Evolutionary conservation across 2,888 invertebrate genomes (phyloP).

Genomic region (Galerucella pusilla): DNA sequence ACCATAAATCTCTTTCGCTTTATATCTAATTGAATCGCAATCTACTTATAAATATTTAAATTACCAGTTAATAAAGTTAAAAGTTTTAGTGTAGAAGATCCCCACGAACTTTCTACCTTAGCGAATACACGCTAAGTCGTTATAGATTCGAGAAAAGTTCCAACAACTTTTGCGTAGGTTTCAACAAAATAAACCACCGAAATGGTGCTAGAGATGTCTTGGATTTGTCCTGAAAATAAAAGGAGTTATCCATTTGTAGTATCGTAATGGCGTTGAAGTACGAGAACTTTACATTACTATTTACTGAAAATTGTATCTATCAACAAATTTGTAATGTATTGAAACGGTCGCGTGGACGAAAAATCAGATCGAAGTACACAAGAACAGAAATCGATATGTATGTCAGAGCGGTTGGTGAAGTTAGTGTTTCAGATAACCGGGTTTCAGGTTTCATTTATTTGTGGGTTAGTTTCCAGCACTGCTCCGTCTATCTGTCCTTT

Average conservation of each 20-base stretch:
- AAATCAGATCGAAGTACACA: neutral
- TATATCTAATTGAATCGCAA: neutral
- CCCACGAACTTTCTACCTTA: slow-evolving; percentile 33
- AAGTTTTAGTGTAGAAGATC: slow-evolving; percentile 15
- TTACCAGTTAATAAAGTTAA: slow-evolving; percentile 11
- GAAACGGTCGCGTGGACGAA: neutral
- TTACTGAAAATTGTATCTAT: too few species aligned
- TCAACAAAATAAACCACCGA: slow-evolving; percentile 49
- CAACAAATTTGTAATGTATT: too few species aligned
- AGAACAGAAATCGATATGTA: neutral
- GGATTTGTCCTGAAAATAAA: slow-evolving; percentile 49
- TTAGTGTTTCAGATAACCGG: neutral
- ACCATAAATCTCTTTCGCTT: neutral
- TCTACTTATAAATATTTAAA: slow-evolving; percentile 13
- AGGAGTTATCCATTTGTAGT: slow-evolving; percentile 30
- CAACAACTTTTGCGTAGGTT: slow-evolving; percentile 33
- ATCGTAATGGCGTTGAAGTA: too few species aligned
- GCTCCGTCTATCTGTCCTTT: neutral
- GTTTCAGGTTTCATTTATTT: neutral
- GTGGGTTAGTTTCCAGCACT: neutral
- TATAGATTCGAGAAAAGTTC: slow-evolving; percentile 48
- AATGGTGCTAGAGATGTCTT: slow-evolving; percentile 45
- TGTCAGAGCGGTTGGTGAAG: neutral
- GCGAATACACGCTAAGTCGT: slow-evolving; percentile 36
- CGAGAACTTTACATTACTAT: too few species aligned